These are phyloP conservation scores for Pemphigus obesinymphae DNA, from an alignment of 1,140 invertebrate species.

Conservation along the genomic window DNA sequence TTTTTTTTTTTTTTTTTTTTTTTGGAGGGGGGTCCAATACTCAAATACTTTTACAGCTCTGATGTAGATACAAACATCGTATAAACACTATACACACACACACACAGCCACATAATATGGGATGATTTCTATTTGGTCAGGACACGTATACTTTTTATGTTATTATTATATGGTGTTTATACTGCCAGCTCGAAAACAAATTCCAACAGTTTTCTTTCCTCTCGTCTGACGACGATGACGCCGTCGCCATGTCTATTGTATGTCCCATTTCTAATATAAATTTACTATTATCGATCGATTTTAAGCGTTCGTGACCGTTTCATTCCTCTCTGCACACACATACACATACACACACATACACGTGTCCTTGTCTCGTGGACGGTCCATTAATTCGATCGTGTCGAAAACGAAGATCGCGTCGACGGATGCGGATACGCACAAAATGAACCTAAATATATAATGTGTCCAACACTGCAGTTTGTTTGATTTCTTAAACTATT, in stretches of 20 bases:
- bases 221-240: too few relatives aligned
- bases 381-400: neutral
- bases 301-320: constrained; percentile 38
- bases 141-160: constrained; percentile 16
- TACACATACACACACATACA: neutral
- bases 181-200: neutral
- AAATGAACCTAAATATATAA: neutral
- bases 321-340: neutral
- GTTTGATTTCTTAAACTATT: too few relatives aligned
- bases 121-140: neutral
- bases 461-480: too few relatives aligned
- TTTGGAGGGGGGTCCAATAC: too few relatives aligned
- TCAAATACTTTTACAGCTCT: too few relatives aligned
- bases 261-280: neutral
- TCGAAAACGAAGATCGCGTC: neutral
- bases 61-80: too few relatives aligned
- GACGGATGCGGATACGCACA: neutral
- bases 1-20: too few relatives aligned
- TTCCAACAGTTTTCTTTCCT: neutral
- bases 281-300: constrained; percentile 23
- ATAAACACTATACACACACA: too few relatives aligned
- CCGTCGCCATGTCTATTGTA: constrained; percentile 15
- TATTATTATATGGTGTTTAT: neutral
- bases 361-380: neutral
- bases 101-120: too few relatives aligned